A percentile compares a stretch with the other conserved stretches of the same genome.
Conservation (phyloP, 2,888 invertebrate genomes). For the Helleia helle region DNA sequence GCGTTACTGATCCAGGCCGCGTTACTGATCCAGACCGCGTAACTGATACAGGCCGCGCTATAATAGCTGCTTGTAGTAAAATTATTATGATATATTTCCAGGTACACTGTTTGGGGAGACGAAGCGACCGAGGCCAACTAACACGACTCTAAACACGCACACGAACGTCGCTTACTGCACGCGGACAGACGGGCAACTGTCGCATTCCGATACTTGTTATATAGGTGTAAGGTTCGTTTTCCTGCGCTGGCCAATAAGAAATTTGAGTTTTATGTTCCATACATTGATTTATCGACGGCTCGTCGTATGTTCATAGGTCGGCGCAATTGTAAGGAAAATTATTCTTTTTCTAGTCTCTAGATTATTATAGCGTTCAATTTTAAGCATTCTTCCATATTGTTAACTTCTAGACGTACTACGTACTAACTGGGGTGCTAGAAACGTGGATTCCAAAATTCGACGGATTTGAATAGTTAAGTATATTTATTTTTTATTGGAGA, state of each 20-base stretch:
- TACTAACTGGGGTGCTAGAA: conserved; percentile 56
- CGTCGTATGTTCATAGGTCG: conserved; percentile 28
- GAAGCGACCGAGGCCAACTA: conserved; percentile 39
- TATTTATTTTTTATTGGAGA: conserved; percentile 45
- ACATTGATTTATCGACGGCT: background rate
- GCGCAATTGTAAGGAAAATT: conserved; percentile 24
- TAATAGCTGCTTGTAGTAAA: too few relatives aligned
- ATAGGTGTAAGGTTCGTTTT: conserved; percentile 60
- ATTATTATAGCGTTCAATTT: conserved; percentile 45
- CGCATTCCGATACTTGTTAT: conserved; percentile 62
- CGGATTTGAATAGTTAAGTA: conserved; percentile 58
- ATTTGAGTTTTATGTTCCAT: conserved; percentile 8
- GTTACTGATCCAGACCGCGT: too few relatives aligned
- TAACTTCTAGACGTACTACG: conserved; percentile 1
- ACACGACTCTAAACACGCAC: conserved; percentile 49
- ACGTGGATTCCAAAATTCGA: conserved; percentile 45
- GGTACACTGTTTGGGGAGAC: conserved; percentile 16
- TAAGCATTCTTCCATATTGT: conserved; percentile 54
- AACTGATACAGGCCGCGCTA: too few relatives aligned
- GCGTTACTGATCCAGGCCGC: too few relatives aligned
- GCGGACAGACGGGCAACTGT: conserved; percentile 47
- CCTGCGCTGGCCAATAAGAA: conserved; percentile 28
- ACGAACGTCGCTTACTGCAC: conserved; percentile 54
- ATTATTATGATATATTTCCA: background rate
- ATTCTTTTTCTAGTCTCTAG: conserved; percentile 59